Evolutionary conservation across 2,113 vertebrate species (phyloP).

Genomic region (Cacatua alba): DNA sequence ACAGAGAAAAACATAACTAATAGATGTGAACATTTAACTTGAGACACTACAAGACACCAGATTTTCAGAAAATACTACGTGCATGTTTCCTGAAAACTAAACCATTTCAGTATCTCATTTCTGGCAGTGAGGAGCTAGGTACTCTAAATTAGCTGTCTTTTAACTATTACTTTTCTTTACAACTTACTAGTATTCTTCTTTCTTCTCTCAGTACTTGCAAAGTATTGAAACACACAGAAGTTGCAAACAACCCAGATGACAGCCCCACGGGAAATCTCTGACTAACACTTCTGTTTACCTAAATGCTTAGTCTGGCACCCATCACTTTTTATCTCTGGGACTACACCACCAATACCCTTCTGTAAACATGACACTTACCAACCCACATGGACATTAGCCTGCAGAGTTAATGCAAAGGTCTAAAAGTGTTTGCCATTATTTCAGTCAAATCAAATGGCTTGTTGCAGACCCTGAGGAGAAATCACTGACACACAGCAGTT

Average conservation of each 20-base stretch:
- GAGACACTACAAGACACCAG: not conserved
- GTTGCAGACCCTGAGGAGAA: constrained; percentile 59
- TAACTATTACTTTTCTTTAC: not conserved
- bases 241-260: not conserved
- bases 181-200: not conserved
- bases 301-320: not conserved
- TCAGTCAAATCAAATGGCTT: constrained; percentile 61
- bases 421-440: constrained; percentile 51
- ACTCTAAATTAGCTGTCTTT: not conserved
- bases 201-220: not conserved
- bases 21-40: not conserved
- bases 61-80: not conserved
- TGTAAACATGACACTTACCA: not conserved
- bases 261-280: fast-evolving
- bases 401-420: constrained; percentile 37
- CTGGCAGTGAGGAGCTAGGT: not conserved
- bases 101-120: not conserved
- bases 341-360: not conserved
- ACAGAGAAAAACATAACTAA: not conserved
- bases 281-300: not conserved
- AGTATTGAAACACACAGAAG: not conserved
- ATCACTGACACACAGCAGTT: constrained; percentile 54
- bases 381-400: not conserved
- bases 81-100: not conserved
- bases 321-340: not conserved